Evolutionary conservation across 2,888 invertebrate genomes (phyloP), one percentile per base, ranked within the genome.

Genomic region (Philhelius pedissequus): DNA sequence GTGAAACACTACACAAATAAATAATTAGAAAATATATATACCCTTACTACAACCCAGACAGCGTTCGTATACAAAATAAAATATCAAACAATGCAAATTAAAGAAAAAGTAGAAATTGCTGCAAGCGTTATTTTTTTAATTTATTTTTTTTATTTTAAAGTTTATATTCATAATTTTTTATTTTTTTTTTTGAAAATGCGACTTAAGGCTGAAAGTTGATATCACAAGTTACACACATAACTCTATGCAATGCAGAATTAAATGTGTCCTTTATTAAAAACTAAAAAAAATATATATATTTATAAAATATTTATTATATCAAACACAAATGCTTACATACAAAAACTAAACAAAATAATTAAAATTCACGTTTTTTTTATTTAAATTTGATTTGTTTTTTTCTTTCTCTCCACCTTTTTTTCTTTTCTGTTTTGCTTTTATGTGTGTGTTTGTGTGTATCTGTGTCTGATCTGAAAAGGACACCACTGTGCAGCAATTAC

Each of bases 401-500:
- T 68, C 38, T 79, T 84, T 80, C 75, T 80, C 68, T 76, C 80
- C 75, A 68, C 71, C n/a, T n/a, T n/a, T 22, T 71, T 84, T 80
- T 80, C 66, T 38, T 68, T 54, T 40, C 35, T 84, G 30, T 48
- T 43, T 62, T 84, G 40, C 66, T 75, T 80, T 80, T 71, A 75
- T 75, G 69, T 79, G 66, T 20, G 62, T 62, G 43, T 45, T 18
- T 56, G 56, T 35, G 32, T 56, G 32, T 20, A 35, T n/a, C n/a
- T 75, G 20, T 52, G 79, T 75, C 75, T 79, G 69, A n/a, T 80
- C 62, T 76, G 76, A 79, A n/a, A 86, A 86, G 86, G 86, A 86
- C 82, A 82, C 78, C 78, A 86, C 78, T 76, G 86, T 81, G 56
- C 86, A 80, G 80, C 80, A 87, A 75, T 87, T 86, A 80, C 60